A percentile compares a stretch with the other conserved stretches of the same genome.
phyloP scores from a whole-genome alignment of 2,113 vertebrate genomes.

The Siphamia tubifer region DNA sequence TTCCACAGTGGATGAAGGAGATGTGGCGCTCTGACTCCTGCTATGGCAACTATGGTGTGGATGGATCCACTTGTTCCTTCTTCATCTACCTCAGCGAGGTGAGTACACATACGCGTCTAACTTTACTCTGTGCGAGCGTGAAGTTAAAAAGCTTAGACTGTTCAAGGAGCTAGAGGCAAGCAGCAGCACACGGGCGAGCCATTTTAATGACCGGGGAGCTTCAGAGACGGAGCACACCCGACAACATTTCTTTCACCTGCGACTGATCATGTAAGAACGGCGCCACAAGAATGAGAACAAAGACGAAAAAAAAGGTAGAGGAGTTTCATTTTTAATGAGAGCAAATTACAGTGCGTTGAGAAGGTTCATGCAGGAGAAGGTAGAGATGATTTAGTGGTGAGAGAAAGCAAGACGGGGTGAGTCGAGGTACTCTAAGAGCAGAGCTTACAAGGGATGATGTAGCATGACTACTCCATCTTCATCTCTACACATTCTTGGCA shows the following conservation, averaged over 20 bases:
- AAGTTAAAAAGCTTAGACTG: too few species aligned
- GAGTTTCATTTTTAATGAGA: constrained; percentile 47
- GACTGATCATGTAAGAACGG: constrained; percentile 8
- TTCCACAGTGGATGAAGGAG: constrained; percentile 96
- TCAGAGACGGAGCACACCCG: not conserved
- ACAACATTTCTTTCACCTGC: not conserved
- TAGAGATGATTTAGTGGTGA: constrained; percentile 10
- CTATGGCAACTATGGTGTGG: constrained; percentile 92
- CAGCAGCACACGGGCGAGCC: not conserved
- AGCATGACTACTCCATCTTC: not conserved
- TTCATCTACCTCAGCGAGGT: constrained; percentile 99
- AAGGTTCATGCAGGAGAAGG: not conserved
- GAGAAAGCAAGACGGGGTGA: not conserved
- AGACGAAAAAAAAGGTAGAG: not conserved
- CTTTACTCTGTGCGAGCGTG: not conserved
- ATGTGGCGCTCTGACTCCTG: constrained; percentile 98
- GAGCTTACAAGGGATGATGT: constrained; percentile 1
- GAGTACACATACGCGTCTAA: constrained; percentile 47
- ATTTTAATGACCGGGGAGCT: not conserved
- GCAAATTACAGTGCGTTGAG: constrained; percentile 33
- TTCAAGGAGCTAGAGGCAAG: too few species aligned
- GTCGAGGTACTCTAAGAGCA: not conserved
- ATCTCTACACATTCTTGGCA: not conserved
- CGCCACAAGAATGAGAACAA: constrained; percentile 11
- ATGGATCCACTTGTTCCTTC: constrained; percentile 94